These are phyloP conservation scores for Chascanopsetta lugubris DNA, from an alignment of 2,113 vertebrate species.

Conservation along the genomic window DNA sequence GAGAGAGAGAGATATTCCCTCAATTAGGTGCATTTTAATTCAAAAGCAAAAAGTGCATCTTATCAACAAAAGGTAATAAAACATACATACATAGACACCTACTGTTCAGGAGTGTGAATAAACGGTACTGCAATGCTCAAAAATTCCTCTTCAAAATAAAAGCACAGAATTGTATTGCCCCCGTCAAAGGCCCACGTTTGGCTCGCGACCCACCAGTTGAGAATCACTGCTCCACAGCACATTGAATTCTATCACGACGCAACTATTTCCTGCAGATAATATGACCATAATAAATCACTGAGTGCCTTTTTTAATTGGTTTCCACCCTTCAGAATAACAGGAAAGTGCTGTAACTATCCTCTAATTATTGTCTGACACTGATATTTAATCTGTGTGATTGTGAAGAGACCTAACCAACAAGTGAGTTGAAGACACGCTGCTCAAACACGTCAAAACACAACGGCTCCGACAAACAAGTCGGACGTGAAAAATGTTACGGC, in stretches of 20 bases:
- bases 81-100: too few relatives aligned
- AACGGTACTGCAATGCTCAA: too few relatives aligned
- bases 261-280: constrained; percentile 11
- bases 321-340: constrained; percentile 24
- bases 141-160: too few relatives aligned
- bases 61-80: too few relatives aligned
- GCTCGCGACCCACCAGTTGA: too few relatives aligned
- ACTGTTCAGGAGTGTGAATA: too few relatives aligned
- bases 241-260: constrained; percentile 3
- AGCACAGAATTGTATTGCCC: too few relatives aligned
- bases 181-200: too few relatives aligned
- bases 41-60: too few relatives aligned
- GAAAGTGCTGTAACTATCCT: not conserved
- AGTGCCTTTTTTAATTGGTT: constrained; percentile 27
- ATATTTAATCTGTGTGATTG: constrained; percentile 5
- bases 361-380: constrained; percentile 9
- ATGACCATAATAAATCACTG: constrained; percentile 8
- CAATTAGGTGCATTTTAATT: too few relatives aligned
- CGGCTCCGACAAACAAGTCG: constrained; percentile 6
- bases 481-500: not conserved
- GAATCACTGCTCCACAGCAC: constrained; percentile 62
- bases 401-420: constrained; percentile 21
- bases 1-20: too few relatives aligned
- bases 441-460: constrained; percentile 9
- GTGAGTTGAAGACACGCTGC: constrained; percentile 13